Percentiles rank a stretch among this genome's conserved stretches.
These are phyloP conservation scores for Salvelinus alpinus DNA, from an alignment of 2,113 vertebrate genomes.

Conservation along the genomic window DNA sequence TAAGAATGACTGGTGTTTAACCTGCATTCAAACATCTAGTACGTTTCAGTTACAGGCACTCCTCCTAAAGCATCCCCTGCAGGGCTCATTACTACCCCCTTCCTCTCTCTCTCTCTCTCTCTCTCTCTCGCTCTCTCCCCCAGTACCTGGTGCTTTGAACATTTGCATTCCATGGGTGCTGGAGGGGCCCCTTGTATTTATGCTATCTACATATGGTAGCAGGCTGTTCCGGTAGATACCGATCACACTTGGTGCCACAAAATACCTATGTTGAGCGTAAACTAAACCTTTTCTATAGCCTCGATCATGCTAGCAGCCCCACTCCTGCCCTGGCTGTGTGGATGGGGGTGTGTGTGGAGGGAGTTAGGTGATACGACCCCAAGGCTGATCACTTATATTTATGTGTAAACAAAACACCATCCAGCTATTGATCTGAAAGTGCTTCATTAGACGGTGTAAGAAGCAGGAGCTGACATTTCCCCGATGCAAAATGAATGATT, in stretches of 20 bases:
- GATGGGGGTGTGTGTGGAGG: not conserved
- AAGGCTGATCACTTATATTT: conserved; percentile 29
- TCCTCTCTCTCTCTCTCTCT: not conserved
- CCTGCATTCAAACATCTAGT: too few relatives aligned
- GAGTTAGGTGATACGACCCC: conserved; percentile 14
- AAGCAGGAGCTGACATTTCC: conserved; percentile 35
- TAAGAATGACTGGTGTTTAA: too few relatives aligned
- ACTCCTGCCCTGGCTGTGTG: conserved; percentile 13
- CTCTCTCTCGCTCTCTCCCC: not conserved
- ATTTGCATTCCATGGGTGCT: conserved; percentile 48
- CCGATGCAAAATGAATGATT: conserved; percentile 34
- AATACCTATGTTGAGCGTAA: conserved; percentile 43
- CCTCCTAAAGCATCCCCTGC: too few relatives aligned
- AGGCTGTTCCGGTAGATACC: conserved; percentile 54
- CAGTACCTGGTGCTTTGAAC: conserved; percentile 42
- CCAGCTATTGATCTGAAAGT: conserved; percentile 56
- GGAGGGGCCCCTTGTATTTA: conserved; percentile 56
- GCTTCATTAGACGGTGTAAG: conserved; percentile 45
- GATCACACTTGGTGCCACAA: conserved; percentile 58
- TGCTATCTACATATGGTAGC: conserved; percentile 55
- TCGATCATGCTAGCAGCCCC: conserved; percentile 13
- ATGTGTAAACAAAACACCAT: conserved; percentile 44
- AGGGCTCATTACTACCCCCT: not conserved
- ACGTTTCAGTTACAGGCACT: too few relatives aligned
- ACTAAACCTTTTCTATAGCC: conserved; percentile 32